Conservation (phyloP, 2,888 invertebrate species). For the Campaea margaritaria region DNA sequence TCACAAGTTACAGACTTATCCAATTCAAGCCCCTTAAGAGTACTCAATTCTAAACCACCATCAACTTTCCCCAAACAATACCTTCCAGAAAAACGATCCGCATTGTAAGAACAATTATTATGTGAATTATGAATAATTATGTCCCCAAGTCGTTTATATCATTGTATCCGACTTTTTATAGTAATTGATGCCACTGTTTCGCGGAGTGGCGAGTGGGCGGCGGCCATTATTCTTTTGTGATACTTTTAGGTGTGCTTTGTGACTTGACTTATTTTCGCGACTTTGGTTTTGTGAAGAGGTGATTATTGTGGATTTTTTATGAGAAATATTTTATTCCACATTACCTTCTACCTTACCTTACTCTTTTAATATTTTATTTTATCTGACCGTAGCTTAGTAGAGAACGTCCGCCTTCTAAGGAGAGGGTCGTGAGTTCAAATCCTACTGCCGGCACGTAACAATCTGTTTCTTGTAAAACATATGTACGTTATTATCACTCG, state of each 20-base stretch:
- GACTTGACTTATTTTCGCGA: slow-evolving; percentile 12
- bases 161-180: slow-evolving; percentile 21
- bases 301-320: background rate
- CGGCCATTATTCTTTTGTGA: slow-evolving; percentile 18
- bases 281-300: background rate
- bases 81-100: slow-evolving; percentile 10
- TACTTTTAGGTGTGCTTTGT: slow-evolving; percentile 6
- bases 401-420: no score
- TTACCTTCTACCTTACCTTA: no score
- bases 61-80: slow-evolving; percentile 12
- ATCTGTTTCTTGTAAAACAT: no score
- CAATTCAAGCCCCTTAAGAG: background rate
- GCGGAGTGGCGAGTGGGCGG: slow-evolving; percentile 12
- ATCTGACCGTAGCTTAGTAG: no score
- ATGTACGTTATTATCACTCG: no score
- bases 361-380: no score
- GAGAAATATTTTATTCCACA: no score
- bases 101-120: slow-evolving; percentile 39
- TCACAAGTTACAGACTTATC: background rate
- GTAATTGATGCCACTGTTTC: slow-evolving; percentile 29
- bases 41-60: background rate
- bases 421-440: no score
- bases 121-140: slow-evolving; percentile 38
- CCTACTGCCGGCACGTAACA: no score
- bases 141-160: background rate